Evolutionary conservation across 2,888 invertebrate genomes (phyloP).

Genomic region (Mycalesis mineus): DNA sequence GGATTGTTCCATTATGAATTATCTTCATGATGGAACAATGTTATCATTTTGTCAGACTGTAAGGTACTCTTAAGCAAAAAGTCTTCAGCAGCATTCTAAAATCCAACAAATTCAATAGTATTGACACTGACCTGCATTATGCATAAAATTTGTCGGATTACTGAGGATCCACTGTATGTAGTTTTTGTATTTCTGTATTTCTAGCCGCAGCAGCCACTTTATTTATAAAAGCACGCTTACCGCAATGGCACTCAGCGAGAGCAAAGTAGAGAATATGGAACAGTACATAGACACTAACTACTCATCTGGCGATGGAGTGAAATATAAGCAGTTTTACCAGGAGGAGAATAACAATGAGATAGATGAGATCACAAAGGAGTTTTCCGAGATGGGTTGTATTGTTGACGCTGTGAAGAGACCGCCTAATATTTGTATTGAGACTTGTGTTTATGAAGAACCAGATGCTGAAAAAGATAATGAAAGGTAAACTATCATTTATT

Average conservation of each 20-base stretch:
- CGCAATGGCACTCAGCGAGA: slow-evolving; percentile 58
- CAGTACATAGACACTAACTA: slow-evolving; percentile 51
- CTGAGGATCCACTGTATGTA: too few relatives aligned
- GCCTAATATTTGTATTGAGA: slow-evolving; percentile 65
- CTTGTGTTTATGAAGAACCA: slow-evolving; percentile 56
- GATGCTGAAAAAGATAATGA: slow-evolving; percentile 42
- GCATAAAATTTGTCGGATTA: too few relatives aligned
- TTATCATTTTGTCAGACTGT: too few relatives aligned
- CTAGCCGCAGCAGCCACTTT: slow-evolving; percentile 34
- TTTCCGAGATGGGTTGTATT: slow-evolving; percentile 71
- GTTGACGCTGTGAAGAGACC: slow-evolving; percentile 63
- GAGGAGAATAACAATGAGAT: slow-evolving; percentile 74
- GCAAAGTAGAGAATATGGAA: slow-evolving; percentile 43
- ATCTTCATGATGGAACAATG: too few relatives aligned
- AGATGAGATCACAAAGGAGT: slow-evolving; percentile 64
- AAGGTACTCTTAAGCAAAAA: too few relatives aligned
- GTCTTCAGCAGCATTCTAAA: too few relatives aligned
- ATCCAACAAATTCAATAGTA: too few relatives aligned
- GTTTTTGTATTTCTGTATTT: slow-evolving; percentile 36
- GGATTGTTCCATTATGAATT: too few relatives aligned
- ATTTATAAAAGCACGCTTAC: slow-evolving; percentile 54
- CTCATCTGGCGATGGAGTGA: slow-evolving; percentile 62
- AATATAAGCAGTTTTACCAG: slow-evolving; percentile 52
- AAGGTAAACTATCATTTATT: neutral
- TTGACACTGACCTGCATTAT: too few relatives aligned